Base-by-base conservation (phyloP, 1,140 invertebrate species). In the Brachionus sp. region DNA sequence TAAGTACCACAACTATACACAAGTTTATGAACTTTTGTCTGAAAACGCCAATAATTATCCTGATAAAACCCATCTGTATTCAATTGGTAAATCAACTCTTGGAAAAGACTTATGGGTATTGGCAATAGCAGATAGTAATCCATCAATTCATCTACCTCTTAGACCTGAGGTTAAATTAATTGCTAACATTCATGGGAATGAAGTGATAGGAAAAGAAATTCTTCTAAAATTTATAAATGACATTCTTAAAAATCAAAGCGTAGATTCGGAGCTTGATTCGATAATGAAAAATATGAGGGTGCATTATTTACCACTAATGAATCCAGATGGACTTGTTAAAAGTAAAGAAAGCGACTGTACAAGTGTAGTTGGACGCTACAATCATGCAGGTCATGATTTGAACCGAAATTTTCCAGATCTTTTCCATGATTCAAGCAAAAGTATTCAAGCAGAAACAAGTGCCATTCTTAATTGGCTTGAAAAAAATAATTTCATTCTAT, bases 331-430 rank as follows among this genome's bases (percentile, higher is more conserved):
- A 19, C 33, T 53, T 7, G 42, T 53, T 53, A 39, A 23, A 57
- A 29, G 29, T 16, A 23, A 3, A 5, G 29, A 44, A 39, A 50
- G 25, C 37, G 80, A 82, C 23, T 82, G 80, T 50, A 23, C 13
- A n/a, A 94, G 94, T 89, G 87, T 95, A 3, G 35, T 9, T 33
- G 96, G 97, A 5, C 90, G 97, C 85, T 86, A 88, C 1, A 99
- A 99, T 89, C 93, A 93, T 0, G 89, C 96, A 86, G 86, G 91
- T 53, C 90, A 96, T 2, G 97, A 99, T 88, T 90, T 99, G 0
- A 99, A 99, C 89, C 91, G 97, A 85, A 98, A 99, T 89, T 99
- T 99, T 87, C 97, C 97, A 0, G 95, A 94, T 96, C 19, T 83
- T 19, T 70, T 68, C 19, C 37, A 83, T 12, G 25, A 53, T 10